Percentiles rank a stretch among this genome's conserved stretches.
Conservation (phyloP, 2,113 vertebrate genomes). For the Caretta caretta region DNA sequence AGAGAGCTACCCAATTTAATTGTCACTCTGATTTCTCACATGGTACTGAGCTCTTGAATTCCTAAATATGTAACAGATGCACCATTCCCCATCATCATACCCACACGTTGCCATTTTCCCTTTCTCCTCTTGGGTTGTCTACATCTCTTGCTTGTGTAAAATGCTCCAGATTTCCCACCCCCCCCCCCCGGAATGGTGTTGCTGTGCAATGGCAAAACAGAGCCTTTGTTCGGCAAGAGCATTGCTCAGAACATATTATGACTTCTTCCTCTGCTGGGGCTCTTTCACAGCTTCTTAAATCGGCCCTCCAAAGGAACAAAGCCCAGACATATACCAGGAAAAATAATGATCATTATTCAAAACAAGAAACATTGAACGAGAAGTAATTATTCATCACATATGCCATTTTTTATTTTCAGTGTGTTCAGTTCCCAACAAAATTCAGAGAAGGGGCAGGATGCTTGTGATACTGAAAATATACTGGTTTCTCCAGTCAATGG, state of each 20-base stretch:
- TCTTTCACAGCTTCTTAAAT: conserved; percentile 48
- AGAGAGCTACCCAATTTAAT: conserved; percentile 10
- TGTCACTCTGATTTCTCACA: conserved; percentile 18
- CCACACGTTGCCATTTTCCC: conserved; percentile 8
- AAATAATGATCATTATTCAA: background rate
- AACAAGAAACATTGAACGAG: background rate
- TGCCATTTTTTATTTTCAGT: background rate
- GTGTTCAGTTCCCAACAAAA: background rate
- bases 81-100: conserved; percentile 19
- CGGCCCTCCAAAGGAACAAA: background rate
- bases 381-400: background rate
- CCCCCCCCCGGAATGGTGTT: background rate
- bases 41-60: conserved; percentile 16
- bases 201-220: background rate
- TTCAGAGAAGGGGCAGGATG: background rate
- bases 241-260: too few relatives aligned
- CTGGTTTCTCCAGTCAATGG: background rate
- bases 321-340: background rate
- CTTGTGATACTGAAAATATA: background rate
- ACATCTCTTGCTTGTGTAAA: conserved; percentile 2
- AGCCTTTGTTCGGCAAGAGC: background rate
- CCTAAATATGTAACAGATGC: conserved; percentile 28
- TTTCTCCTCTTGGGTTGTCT: background rate
- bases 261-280: conserved; percentile 29
- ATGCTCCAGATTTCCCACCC: conserved; percentile 28